Conservation (phyloP, 2,797 vertebrate genomes). For the Periparus ater region DNA sequence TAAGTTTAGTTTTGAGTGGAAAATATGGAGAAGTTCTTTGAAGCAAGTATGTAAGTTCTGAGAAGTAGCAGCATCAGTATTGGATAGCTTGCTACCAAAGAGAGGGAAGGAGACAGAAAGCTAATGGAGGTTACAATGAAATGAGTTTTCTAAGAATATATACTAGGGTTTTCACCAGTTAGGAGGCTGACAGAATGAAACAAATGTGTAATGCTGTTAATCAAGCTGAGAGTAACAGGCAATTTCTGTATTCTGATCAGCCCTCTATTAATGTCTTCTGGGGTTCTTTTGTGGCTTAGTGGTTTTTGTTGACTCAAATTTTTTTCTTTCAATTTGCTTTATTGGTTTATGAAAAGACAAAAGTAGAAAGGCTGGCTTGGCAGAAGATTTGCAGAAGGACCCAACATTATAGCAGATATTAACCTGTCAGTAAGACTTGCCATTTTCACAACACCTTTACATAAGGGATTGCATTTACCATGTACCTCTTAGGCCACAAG, state of each 20-base stretch:
- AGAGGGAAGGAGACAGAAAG: background rate
- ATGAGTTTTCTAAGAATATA: background rate
- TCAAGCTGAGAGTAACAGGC: background rate
- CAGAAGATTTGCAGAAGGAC: background rate
- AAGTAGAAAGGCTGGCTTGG: background rate
- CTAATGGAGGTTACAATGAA: background rate
- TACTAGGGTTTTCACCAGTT: background rate
- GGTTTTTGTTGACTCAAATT: background rate
- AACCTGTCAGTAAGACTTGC: background rate
- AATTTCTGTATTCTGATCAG: background rate
- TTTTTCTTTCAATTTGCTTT: background rate
- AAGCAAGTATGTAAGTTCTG: background rate
- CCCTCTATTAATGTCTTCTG: background rate
- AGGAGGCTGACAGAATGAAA: background rate
- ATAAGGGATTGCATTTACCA: background rate
- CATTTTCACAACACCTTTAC: background rate
- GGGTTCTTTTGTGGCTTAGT: background rate
- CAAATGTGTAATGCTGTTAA: background rate
- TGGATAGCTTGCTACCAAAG: background rate
- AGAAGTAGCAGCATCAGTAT: background rate
- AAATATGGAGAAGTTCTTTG: background rate
- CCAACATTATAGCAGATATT: background rate
- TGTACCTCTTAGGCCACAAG: background rate
- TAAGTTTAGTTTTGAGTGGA: constrained; percentile 13
- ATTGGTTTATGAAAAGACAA: background rate